These are phyloP conservation scores for Choloepus didactylus DNA, from an alignment of 2,797 vertebrate species.

Conservation along the genomic window DNA sequence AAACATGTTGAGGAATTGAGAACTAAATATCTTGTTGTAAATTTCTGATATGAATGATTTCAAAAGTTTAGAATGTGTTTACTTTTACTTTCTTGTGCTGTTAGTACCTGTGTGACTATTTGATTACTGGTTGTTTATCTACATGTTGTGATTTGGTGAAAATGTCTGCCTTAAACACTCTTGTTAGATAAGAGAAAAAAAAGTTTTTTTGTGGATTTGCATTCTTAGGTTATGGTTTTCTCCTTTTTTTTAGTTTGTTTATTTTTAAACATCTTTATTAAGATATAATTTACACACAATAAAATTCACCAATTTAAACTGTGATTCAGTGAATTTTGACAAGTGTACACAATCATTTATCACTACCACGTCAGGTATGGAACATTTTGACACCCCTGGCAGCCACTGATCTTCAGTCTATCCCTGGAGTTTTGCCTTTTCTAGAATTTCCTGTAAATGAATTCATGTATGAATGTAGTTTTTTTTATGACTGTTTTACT, in stretches of 20 bases:
- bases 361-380: not conserved
- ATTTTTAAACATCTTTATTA: slow-evolving; percentile 46
- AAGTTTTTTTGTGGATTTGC: slow-evolving; percentile 40
- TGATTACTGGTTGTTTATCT: slow-evolving; percentile 1
- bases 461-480: not conserved
- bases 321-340: not conserved
- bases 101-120: slow-evolving; percentile 35
- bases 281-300: not conserved
- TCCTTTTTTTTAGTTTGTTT: not conserved
- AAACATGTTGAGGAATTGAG: slow-evolving; percentile 53
- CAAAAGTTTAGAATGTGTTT: slow-evolving; percentile 33
- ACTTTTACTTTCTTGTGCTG: slow-evolving; percentile 17
- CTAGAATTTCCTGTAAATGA: slow-evolving; percentile 12
- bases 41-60: slow-evolving; percentile 41
- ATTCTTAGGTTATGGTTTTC: slow-evolving; percentile 16
- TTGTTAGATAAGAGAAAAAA: slow-evolving; percentile 58
- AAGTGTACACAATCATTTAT: not conserved
- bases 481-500: slow-evolving; percentile 36
- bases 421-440: slow-evolving; percentile 15
- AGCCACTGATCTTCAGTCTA: not conserved
- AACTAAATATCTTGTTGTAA: slow-evolving; percentile 40
- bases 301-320: not conserved
- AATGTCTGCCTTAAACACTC: not conserved
- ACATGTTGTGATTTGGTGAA: slow-evolving; percentile 7
- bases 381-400: not conserved